phyloP scores from a whole-genome alignment of 2,113 vertebrate species.

The Perca fluviatilis region DNA sequence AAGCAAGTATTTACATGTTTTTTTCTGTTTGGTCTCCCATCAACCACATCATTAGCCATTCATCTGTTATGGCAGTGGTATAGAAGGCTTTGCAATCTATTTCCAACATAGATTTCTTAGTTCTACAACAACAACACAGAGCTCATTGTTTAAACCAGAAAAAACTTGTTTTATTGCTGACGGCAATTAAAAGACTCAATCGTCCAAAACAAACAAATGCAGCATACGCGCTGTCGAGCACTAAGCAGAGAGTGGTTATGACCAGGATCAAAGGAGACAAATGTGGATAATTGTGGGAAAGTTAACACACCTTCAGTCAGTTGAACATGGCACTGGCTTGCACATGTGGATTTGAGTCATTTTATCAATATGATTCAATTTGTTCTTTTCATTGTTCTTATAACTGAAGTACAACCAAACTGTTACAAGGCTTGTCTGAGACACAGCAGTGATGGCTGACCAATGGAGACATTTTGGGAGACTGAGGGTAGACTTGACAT shows the following conservation, averaged over 20 bases:
- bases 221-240: background rate
- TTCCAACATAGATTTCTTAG: background rate
- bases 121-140: background rate
- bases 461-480: constrained; percentile 68
- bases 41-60: background rate
- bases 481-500: constrained; percentile 66
- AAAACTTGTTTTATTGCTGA: constrained; percentile 35
- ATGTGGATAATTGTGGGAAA: constrained; percentile 25
- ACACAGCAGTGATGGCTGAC: constrained; percentile 16
- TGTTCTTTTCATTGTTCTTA: background rate
- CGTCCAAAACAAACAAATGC: constrained; percentile 21
- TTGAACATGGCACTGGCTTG: background rate
- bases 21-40: background rate
- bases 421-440: constrained; percentile 5
- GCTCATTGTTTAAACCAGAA: background rate
- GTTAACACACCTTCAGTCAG: constrained; percentile 11
- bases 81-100: background rate
- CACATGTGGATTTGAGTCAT: background rate
- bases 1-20: background rate
- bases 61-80: background rate
- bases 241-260: background rate
- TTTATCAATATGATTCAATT: background rate
- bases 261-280: constrained; percentile 24
- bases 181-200: constrained; percentile 33
- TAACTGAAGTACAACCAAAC: constrained; percentile 8